Evolutionary conservation across 2,888 invertebrate species (phyloP), one percentile per base, ranked within the genome.

Genomic region (Polietes domitor): DNA sequence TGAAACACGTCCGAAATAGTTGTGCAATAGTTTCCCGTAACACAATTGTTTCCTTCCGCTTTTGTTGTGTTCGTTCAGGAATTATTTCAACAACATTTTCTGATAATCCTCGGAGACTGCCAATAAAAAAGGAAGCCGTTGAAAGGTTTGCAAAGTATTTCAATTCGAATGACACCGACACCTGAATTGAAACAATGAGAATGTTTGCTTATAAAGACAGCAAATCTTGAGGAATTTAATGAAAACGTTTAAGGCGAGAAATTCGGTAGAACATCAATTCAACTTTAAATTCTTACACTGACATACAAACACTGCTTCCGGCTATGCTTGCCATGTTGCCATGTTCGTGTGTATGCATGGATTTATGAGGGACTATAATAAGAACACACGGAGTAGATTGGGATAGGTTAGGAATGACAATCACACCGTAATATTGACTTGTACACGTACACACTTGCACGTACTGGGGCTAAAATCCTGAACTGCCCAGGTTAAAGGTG

Each of bases 1-100:
- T 61, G n/a, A 61, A 61, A 61, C 61, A 61, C 61, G 61, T 61
- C n/a, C n/a, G 10, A 32, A 61, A 61, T 61, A 61, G 28, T 61
- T 61, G 28, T 17, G 15, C 12, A 61, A 61, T 61, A 61, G 61
- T 28, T 28, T 61, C 15, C 61, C 9, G n/a, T 61, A 61, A 61
- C 58, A 61, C 28, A 61, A 58, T 10, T 28, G 47, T 47, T 61
- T 61, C 28, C 15, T 32, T 61, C 47, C 32, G n/a, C 9, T 61
- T 28, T 17, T 32, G 15, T 0, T 61, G 19, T 55, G 28, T 28
- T 47, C 32, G 28, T 55, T 21, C 10, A 55, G 61, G 3, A 15
- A 61, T 61, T 2, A 28, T 28, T 32, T 61, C 61, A 32, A n/a
- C 28, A 24, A 26, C 58, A 61, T 28, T n/a, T 5, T 24, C 26